Base-by-base conservation (phyloP, 2,113 vertebrate species). In the Synodontis membranacea region DNA sequence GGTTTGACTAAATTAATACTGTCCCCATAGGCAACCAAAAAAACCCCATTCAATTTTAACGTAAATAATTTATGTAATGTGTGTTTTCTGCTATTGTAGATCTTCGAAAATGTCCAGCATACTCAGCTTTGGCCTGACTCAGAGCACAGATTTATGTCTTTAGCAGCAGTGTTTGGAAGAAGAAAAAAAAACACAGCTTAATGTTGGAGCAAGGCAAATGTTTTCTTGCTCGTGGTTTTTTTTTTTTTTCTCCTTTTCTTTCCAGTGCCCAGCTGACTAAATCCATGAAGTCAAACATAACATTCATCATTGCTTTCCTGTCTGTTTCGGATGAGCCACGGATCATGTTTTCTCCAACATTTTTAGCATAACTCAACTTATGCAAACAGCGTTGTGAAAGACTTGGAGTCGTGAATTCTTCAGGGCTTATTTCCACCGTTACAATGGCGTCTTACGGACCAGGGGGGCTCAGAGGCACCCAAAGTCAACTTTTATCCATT, bases 401-500 rank as follows among this genome's bases (percentile, higher is more conserved):
- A 87, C 52, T 86, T 31, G 39, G 54, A 82, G 83, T 72, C 70
- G 84, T 79, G 60, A 80, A 86, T 88, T 89, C 88, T 89, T 89
- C 83, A 28, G 42, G 34, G 34, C 68, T 66, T 52, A 44, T 74
- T 74, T 86, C 70, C 75, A 82, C 28, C 37, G 68, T 80, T 82
- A 84, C 85, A 87, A 84, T 84, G 21, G 64, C 15, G 54, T 88
- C 85, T 86, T 66, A 81, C 46, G 25, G 72, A 70, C 54, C 78
- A 44, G 80, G 80, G 80, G 31, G 42, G 68, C 84, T 83, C 78
- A 25, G 82, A 64, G 88, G 80, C 84, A 50, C 84, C 84, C 83
- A 85, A 86, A 87, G 88, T 89, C 86, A 88, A 89, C 86, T 89
- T 86, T 89, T 89, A 86, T 89, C 82, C 86, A 60, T 75, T 84